Conservation (phyloP, 1,140 invertebrate genomes). For the Hyles euphorbiae region DNA sequence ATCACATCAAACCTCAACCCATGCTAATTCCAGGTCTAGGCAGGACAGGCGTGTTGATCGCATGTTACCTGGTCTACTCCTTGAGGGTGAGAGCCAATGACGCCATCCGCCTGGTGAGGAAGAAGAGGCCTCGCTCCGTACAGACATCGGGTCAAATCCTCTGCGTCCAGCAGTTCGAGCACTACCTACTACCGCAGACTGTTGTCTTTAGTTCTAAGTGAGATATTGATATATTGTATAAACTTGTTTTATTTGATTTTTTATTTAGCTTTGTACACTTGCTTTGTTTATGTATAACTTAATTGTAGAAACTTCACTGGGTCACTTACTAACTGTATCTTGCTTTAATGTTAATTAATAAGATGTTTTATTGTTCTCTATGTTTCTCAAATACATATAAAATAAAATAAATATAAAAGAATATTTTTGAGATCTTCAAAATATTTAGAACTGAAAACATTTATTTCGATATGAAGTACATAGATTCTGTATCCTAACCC, state of each 20-base stretch:
- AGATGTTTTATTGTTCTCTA: too few species aligned
- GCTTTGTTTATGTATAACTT: too few species aligned
- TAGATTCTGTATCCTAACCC: too few species aligned
- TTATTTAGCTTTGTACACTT: neutral
- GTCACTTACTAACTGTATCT: too few species aligned
- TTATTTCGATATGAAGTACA: too few species aligned
- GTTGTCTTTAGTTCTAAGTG: constrained; percentile 83
- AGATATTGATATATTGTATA: constrained; percentile 25
- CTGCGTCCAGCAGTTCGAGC: constrained; percentile 88
- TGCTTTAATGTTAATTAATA: too few species aligned
- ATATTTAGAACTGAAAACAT: too few species aligned
- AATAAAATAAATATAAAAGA: too few species aligned
- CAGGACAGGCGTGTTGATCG: constrained; percentile 90
- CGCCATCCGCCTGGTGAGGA: constrained; percentile 88
- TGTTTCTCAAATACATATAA: too few species aligned
- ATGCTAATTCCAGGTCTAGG: constrained; percentile 79
- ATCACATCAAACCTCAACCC: too few species aligned
- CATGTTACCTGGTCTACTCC: constrained; percentile 89
- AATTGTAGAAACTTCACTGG: too few species aligned
- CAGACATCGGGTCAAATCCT: constrained; percentile 89
- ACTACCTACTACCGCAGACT: constrained; percentile 87
- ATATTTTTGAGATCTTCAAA: too few species aligned
- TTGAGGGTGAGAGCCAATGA: constrained; percentile 86
- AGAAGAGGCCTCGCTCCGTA: constrained; percentile 85
- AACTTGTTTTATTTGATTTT: constrained; percentile 1